Percentiles rank a stretch among this genome's conserved stretches.
phyloP scores from a whole-genome alignment of 1,140 invertebrate genomes.

The Diploscapter pachys region DNA sequence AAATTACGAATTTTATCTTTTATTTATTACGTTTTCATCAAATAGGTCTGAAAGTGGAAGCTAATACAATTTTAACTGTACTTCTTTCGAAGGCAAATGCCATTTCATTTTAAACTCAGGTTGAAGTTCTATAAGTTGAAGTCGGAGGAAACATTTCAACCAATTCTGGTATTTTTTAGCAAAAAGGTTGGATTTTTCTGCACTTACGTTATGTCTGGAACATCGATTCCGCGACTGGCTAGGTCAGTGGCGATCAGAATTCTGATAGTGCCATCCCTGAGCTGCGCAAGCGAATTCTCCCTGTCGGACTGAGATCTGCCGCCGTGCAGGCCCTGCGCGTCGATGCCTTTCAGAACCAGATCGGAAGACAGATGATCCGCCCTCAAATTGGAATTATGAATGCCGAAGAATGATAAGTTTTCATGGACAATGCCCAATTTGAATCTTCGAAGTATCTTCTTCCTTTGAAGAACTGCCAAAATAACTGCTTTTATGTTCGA shows the following conservation, averaged over 20 bases:
- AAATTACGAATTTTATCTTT: no score
- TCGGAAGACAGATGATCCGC: constrained; percentile 34
- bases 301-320: constrained; percentile 28
- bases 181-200: no score
- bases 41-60: not conserved
- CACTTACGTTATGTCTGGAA: constrained; percentile 29
- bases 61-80: not conserved
- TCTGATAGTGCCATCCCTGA: constrained; percentile 71
- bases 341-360: constrained; percentile 29
- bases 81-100: no score
- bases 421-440: no score
- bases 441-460: no score
- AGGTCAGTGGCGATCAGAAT: constrained; percentile 93
- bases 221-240: constrained; percentile 77
- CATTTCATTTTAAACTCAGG: no score
- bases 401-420: no score
- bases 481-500: not conserved
- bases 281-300: constrained; percentile 60
- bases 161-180: no score
- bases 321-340: constrained; percentile 31
- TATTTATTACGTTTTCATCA: not conserved
- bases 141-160: no score
- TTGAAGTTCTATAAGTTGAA: no score
- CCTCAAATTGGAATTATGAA: not conserved
- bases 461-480: no score